phyloP scores from a whole-genome alignment of 2,797 vertebrate species.

The Malurus splendens region DNA sequence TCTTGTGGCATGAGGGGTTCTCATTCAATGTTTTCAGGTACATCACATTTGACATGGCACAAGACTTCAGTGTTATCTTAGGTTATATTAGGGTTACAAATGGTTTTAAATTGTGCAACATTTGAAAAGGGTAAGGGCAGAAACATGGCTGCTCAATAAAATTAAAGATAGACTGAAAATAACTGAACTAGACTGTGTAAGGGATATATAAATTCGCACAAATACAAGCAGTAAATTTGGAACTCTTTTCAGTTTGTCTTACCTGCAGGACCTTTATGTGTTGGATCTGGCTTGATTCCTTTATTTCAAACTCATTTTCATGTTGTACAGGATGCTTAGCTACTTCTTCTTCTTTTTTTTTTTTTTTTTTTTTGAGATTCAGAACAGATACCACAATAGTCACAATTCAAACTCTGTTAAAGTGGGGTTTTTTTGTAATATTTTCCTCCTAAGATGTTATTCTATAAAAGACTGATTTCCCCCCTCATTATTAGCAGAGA shows the following conservation, averaged over 20 bases:
- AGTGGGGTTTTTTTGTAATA: neutral
- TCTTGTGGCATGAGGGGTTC: neutral
- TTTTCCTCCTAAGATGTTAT: neutral
- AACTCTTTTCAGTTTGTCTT: neutral
- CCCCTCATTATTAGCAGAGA: neutral
- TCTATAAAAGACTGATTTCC: neutral
- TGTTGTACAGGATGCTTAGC: neutral
- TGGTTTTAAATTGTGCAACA: neutral
- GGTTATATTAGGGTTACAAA: neutral
- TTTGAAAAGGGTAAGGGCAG: neutral
- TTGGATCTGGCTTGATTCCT: neutral
- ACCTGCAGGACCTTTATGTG: neutral
- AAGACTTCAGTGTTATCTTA: neutral
- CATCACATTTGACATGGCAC: neutral
- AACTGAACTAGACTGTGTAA: neutral
- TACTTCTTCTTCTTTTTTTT: neutral
- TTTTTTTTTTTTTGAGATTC: neutral
- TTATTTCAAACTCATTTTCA: neutral
- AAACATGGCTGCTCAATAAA: accelerated
- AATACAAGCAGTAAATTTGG: neutral
- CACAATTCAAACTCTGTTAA: neutral
- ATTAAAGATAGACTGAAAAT: neutral
- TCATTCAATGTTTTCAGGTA: neutral
- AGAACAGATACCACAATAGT: neutral
- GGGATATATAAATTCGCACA: neutral